Percentiles rank a stretch among this genome's conserved stretches.
phyloP scores from a whole-genome alignment of 2,888 invertebrate species.

The Alloscopus bannaensis region DNA sequence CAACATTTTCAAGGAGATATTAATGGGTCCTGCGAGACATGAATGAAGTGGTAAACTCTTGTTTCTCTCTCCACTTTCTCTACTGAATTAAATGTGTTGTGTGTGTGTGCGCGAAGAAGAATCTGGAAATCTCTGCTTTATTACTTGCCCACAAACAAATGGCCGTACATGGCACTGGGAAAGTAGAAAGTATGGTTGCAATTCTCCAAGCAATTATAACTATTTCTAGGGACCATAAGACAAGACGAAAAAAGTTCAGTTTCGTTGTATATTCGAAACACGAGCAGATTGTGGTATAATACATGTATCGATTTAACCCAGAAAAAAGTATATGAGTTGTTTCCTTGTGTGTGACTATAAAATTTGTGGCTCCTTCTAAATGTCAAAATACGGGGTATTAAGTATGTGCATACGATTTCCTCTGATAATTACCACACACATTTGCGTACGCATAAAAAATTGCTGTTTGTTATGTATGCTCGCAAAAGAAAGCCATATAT shows the following conservation, averaged over 20 bases:
- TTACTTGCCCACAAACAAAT: slow-evolving; percentile 24
- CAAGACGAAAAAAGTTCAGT: background rate
- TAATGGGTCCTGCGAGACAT: slow-evolving; percentile 49
- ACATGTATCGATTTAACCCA: slow-evolving; percentile 11
- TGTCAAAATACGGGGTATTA: slow-evolving; percentile 8
- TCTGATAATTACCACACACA: slow-evolving; percentile 28
- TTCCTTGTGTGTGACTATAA: no score
- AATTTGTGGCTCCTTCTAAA: background rate
- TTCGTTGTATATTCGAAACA: background rate
- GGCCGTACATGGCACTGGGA: background rate
- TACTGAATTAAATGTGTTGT: background rate
- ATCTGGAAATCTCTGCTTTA: slow-evolving; percentile 19
- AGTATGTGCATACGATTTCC: slow-evolving; percentile 45
- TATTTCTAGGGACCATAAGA: background rate
- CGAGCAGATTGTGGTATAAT: no score
- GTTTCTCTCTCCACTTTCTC: background rate
- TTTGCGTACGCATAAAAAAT: slow-evolving; percentile 5
- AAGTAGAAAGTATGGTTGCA: background rate
- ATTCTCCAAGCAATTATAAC: slow-evolving; percentile 17
- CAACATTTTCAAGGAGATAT: slow-evolving; percentile 47
- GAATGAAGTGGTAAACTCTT: slow-evolving; percentile 51
- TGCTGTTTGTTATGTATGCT: no score
- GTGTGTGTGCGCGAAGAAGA: background rate
- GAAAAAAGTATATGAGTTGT: slow-evolving; percentile 26
- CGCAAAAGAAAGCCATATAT: no score